phyloP scores from a whole-genome alignment of 2,113 vertebrate species.

The Coregonus clupeaformis region DNA sequence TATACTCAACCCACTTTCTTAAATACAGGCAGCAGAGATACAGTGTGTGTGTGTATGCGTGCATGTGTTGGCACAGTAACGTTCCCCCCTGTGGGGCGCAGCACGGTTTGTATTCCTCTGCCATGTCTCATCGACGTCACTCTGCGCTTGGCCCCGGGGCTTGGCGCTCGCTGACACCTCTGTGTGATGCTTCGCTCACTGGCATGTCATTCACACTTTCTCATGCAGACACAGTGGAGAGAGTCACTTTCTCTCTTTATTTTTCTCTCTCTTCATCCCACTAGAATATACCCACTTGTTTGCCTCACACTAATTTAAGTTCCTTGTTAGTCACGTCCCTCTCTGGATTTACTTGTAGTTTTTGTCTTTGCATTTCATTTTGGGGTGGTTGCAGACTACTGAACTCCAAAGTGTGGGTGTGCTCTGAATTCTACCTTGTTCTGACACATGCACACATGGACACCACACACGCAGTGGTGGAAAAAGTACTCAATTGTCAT shows the following conservation, averaged over 20 bases:
- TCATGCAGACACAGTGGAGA: constrained; percentile 54
- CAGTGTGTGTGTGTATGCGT: too few species aligned
- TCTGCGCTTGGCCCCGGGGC: constrained; percentile 53
- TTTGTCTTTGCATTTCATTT: background rate
- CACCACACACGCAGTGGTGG: background rate
- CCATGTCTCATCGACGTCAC: constrained; percentile 62
- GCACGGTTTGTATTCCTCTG: constrained; percentile 51
- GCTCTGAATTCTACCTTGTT: background rate
- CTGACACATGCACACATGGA: background rate
- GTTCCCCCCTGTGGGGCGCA: too few species aligned
- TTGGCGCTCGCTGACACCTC: constrained; percentile 59
- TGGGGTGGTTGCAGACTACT: background rate
- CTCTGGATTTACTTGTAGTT: background rate
- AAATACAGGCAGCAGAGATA: too few species aligned
- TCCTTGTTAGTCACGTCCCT: constrained; percentile 16
- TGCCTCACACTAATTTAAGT: constrained; percentile 28
- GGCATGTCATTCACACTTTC: constrained; percentile 50
- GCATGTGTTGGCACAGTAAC: too few species aligned
- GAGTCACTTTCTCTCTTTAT: constrained; percentile 46
- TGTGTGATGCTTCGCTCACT: constrained; percentile 50
- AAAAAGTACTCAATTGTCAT: too few species aligned
- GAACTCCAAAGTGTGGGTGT: background rate
- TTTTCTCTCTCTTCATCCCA: background rate
- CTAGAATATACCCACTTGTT: constrained; percentile 2
- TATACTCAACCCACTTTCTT: too few species aligned